These are phyloP conservation scores for Ambastaia sidthimunki DNA, from an alignment of 2,797 vertebrate species.

Conservation along the genomic window DNA sequence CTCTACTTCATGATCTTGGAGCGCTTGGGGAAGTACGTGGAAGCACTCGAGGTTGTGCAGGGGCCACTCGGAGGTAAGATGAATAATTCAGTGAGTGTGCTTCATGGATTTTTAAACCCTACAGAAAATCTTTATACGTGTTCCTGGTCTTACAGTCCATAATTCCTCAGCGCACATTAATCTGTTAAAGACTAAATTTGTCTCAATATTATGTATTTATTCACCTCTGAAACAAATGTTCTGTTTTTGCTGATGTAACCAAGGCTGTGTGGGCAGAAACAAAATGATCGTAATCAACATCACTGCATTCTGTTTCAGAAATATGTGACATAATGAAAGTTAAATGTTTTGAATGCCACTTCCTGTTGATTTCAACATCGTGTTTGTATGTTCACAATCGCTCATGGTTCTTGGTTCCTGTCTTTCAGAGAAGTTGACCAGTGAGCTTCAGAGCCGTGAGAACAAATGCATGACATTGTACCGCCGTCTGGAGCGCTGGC, in stretches of 20 bases:
- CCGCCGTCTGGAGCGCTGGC: conserved; percentile 89
- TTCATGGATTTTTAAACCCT: too few relatives aligned
- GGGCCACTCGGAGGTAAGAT: conserved; percentile 92
- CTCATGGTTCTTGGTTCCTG: neutral
- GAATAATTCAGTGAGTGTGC: neutral
- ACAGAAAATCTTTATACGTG: too few relatives aligned
- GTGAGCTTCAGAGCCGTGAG: conserved; percentile 95
- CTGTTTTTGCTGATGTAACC: too few relatives aligned
- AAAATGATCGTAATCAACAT: too few relatives aligned
- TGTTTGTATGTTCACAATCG: neutral
- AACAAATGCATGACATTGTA: conserved; percentile 97
- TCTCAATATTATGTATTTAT: too few relatives aligned
- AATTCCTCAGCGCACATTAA: too few relatives aligned
- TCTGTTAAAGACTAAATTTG: too few relatives aligned
- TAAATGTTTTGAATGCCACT: neutral
- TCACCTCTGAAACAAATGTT: too few relatives aligned
- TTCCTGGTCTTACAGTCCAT: too few relatives aligned
- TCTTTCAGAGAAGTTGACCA: conserved; percentile 92
- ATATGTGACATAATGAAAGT: neutral
- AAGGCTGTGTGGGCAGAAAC: too few relatives aligned
- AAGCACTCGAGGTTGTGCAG: conserved; percentile 92
- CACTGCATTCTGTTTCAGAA: neutral
- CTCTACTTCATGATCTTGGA: conserved; percentile 99
- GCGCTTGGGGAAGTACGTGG: conserved; percentile 91
- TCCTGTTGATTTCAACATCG: neutral